phyloP scores from a whole-genome alignment of 2,797 vertebrate genomes.

The Nyctalus aviator region DNA sequence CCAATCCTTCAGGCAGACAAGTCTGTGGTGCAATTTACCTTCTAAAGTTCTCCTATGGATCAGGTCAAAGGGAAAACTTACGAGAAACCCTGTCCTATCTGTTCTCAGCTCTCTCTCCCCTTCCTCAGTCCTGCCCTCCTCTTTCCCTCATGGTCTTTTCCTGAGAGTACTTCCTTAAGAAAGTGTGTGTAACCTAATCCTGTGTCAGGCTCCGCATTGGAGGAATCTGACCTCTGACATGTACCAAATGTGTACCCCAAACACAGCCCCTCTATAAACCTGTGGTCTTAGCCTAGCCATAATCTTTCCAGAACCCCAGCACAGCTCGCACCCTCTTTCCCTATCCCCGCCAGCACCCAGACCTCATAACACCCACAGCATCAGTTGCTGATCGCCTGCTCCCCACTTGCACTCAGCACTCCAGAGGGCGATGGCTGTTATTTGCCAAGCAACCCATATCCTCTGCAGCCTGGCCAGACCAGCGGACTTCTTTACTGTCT shows the following conservation, averaged over 20 bases:
- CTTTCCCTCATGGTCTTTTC: not conserved
- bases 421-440: not conserved
- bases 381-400: no score
- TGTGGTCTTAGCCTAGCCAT: not conserved
- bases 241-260: not conserved
- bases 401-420: no score
- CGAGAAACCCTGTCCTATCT: not conserved
- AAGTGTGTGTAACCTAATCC: not conserved
- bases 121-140: not conserved
- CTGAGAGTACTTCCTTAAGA: not conserved
- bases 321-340: rapidly evolving
- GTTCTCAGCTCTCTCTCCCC: not conserved
- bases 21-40: not conserved
- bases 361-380: not conserved
- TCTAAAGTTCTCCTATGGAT: not conserved
- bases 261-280: not conserved
- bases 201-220: not conserved
- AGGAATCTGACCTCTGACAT: not conserved
- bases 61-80: not conserved
- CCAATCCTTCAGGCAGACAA: not conserved
- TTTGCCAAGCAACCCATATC: not conserved
- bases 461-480: not conserved
- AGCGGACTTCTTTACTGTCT: not conserved
- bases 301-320: not conserved
- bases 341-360: not conserved